Conservation (phyloP, 2,797 vertebrate species). For the Poeciliopsis turneri region DNA sequence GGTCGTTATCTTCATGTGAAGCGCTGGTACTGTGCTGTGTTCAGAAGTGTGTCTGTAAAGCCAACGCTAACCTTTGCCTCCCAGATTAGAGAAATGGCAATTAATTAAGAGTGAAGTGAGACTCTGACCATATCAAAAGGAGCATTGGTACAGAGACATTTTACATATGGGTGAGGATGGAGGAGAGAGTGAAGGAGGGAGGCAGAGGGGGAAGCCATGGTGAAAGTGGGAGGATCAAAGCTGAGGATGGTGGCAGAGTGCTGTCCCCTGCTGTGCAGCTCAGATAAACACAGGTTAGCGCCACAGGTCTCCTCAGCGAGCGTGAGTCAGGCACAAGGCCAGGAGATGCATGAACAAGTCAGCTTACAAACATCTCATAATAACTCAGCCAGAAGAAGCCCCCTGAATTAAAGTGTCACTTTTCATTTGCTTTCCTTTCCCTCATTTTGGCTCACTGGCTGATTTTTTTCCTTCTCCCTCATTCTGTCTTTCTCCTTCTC, state of each 20-base stretch:
- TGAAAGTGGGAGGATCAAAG: constrained; percentile 74
- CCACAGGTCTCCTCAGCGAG: constrained; percentile 72
- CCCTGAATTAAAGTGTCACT: constrained; percentile 87
- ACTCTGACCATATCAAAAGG: constrained; percentile 68
- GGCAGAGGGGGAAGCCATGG: constrained; percentile 33
- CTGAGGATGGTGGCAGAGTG: constrained; percentile 57
- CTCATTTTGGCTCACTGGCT: constrained; percentile 73
- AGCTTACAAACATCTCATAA: constrained; percentile 86
- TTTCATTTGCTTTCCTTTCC: constrained; percentile 84
- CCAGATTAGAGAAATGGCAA: constrained; percentile 65
- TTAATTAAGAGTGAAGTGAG: constrained; percentile 64
- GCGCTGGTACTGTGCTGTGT: constrained; percentile 37
- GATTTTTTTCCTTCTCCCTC: constrained; percentile 46
- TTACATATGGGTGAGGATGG: constrained; percentile 53
- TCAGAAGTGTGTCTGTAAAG: constrained; percentile 61
- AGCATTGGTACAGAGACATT: constrained; percentile 60
- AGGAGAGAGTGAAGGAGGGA: constrained; percentile 35
- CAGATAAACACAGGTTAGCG: constrained; percentile 76
- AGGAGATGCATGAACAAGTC: constrained; percentile 80
- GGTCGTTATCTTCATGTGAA: constrained; percentile 33
- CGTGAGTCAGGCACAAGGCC: constrained; percentile 74
- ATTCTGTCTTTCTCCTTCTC: constrained; percentile 34
- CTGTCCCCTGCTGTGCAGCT: constrained; percentile 69
- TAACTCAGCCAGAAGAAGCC: constrained; percentile 83
- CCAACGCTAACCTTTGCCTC: constrained; percentile 58